Evolutionary conservation across 2,113 vertebrate genomes (phyloP).

Genomic region (Otus sunia): DNA sequence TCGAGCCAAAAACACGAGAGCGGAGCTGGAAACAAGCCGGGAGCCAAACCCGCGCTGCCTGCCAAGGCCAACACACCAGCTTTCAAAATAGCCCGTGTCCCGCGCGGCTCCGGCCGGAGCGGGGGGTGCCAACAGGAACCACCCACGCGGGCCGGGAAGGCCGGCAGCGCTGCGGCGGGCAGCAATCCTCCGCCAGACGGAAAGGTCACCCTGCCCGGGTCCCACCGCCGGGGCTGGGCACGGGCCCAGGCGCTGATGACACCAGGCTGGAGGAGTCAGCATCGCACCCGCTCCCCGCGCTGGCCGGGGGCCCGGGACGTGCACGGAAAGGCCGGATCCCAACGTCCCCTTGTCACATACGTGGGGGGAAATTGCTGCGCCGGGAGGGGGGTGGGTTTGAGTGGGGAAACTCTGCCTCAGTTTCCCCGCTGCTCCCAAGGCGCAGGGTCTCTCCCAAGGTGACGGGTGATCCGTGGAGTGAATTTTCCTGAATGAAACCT

Average conservation of each 20-base stretch:
- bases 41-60: not conserved
- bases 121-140: not conserved
- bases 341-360: fast-evolving
- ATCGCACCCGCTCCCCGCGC: not conserved
- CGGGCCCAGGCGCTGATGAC: not conserved
- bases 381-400: no score
- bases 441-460: not conserved
- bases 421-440: not conserved
- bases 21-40: not conserved
- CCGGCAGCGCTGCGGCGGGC: not conserved
- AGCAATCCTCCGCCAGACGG: not conserved
- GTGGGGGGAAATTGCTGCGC: fast-evolving
- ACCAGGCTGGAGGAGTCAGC: not conserved
- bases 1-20: not conserved
- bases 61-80: constrained; percentile 42
- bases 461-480: not conserved
- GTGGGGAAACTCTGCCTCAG: not conserved
- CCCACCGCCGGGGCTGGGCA: not conserved
- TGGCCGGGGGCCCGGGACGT: fast-evolving
- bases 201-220: not conserved
- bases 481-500: not conserved
- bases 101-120: not conserved
- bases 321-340: fast-evolving
- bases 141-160: constrained; percentile 16
- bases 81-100: constrained; percentile 4